Evolutionary conservation across 2,113 vertebrate genomes (phyloP), one percentile per base, ranked within the genome.

Genomic region (Protobothrops flavoviridis): DNA sequence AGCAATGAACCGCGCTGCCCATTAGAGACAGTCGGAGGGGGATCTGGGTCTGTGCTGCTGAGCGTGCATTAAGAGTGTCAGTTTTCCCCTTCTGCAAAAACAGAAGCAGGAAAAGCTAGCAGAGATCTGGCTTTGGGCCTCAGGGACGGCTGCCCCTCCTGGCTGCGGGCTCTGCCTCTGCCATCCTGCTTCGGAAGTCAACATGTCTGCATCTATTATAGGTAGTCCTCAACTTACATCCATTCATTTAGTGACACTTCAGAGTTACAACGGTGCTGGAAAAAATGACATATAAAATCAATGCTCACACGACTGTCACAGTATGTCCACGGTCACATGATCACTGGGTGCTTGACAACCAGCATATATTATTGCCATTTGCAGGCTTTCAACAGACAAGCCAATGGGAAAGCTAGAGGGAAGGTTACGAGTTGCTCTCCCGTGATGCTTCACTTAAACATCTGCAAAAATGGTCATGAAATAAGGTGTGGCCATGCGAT

Each of bases 61-160:
- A 33, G n/a, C 1, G 0, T 10, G 23, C 6, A 26, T 3, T 5
- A 13, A 0, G 1, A 13, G 88, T 13, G 52, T n/a, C 26, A 3
- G 1, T 15, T 5, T 15, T 5, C n/a, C 2, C 39, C 4, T 24
- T 4, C 55, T 89, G 33, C 17, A 6, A 43, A 24, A 11, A 2
- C 21, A 13, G 3, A 24, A 88, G 33, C 33, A 5, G 23, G 21
- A 43, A 59, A 89, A 33, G 55, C 24, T 12, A 26, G n/a, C 55
- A 0, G 20, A 33, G n/a, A 21, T 3, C 0, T 15, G 23, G 53
- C 87, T 43, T 39, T 43, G 33, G 11, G 24, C 55, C 23, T 33
- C 5, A 74, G 69, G 69, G 69, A 39, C 13, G 13, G n/a, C n/a
- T 17, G 69, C 0, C n/a, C 13, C 13, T 33, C 15, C 5, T 74